phyloP scores from a whole-genome alignment of 2,888 invertebrate genomes.

The Tachina grossa region DNA sequence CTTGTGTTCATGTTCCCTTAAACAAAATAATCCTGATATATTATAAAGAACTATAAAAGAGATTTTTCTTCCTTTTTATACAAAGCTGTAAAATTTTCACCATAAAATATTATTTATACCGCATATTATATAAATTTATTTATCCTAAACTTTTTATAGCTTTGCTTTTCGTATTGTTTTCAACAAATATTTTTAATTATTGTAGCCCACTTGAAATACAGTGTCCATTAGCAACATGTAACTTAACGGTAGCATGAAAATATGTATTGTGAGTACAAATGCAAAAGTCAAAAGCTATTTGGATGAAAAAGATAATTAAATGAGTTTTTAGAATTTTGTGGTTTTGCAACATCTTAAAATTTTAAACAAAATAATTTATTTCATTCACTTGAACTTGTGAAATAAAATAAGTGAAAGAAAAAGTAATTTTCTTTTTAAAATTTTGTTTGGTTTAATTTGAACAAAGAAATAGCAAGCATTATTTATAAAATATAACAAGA shows the following conservation, averaged over 20 bases:
- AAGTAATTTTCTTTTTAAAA: background rate
- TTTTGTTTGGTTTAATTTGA: background rate
- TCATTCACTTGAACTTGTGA: conserved; percentile 23
- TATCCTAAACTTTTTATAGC: too few relatives aligned
- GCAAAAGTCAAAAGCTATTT: conserved; percentile 13
- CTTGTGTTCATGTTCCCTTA: too few relatives aligned
- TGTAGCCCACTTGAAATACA: background rate
- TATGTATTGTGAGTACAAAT: background rate
- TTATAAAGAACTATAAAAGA: too few relatives aligned
- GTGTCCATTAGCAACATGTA: background rate
- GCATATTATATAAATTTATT: too few relatives aligned
- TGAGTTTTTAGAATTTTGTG: conserved; percentile 14
- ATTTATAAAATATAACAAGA: background rate
- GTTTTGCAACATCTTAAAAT: background rate
- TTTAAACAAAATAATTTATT: conserved; percentile 36
- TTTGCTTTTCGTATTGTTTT: too few relatives aligned
- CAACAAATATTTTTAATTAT: too few relatives aligned
- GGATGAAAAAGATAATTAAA: conserved; percentile 19
- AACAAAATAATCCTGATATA: too few relatives aligned
- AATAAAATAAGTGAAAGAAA: background rate
- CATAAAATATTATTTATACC: too few relatives aligned
- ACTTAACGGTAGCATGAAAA: background rate
- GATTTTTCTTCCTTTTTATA: too few relatives aligned
- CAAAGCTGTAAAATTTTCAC: too few relatives aligned
- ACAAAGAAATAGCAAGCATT: background rate